Conservation (phyloP, 1,140 invertebrate species). For the Gryllus bimaculatus region DNA sequence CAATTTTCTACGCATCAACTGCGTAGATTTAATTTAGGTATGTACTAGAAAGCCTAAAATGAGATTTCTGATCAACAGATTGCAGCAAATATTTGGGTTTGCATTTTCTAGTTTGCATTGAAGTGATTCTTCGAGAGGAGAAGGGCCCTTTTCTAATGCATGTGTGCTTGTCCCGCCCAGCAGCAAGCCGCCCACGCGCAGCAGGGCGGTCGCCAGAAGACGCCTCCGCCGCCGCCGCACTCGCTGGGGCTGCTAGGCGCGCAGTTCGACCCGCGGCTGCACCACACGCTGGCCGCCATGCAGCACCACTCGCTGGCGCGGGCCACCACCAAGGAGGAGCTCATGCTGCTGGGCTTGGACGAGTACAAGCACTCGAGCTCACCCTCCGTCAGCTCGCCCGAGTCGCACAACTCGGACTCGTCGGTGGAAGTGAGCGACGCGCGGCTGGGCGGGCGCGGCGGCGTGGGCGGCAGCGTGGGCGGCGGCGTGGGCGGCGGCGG, state of each 20-base stretch:
- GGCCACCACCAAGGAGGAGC: slow-evolving; percentile 46
- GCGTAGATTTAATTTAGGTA: too few species aligned
- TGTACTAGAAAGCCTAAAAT: too few species aligned
- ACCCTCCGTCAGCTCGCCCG: slow-evolving; percentile 61
- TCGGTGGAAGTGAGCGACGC: slow-evolving; percentile 51
- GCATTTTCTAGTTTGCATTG: too few species aligned
- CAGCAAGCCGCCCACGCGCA: slow-evolving; percentile 23
- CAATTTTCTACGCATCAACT: too few species aligned
- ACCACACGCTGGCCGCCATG: slow-evolving; percentile 32
- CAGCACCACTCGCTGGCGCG: slow-evolving; percentile 22
- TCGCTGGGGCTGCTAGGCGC: slow-evolving; percentile 33
- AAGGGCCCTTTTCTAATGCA: too few species aligned
- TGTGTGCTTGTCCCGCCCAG: background rate
- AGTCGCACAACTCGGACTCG: slow-evolving; percentile 65
- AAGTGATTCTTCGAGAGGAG: too few species aligned
- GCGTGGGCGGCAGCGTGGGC: slow-evolving; percentile 47
- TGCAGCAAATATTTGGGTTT: too few species aligned
- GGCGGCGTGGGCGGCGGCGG: slow-evolving; percentile 30
- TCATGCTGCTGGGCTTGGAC: slow-evolving; percentile 51
- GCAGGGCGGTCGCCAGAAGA: slow-evolving; percentile 15
- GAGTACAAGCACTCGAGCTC: slow-evolving; percentile 51
- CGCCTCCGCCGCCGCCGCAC: slow-evolving; percentile 30
- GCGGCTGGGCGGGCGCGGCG: slow-evolving; percentile 21
- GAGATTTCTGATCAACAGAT: too few species aligned
- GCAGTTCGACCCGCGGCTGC: slow-evolving; percentile 39